Percentiles rank a stretch among this genome's conserved stretches.
Evolutionary conservation across 2,888 invertebrate species (phyloP).

Genomic region (Nysson spinosus): DNA sequence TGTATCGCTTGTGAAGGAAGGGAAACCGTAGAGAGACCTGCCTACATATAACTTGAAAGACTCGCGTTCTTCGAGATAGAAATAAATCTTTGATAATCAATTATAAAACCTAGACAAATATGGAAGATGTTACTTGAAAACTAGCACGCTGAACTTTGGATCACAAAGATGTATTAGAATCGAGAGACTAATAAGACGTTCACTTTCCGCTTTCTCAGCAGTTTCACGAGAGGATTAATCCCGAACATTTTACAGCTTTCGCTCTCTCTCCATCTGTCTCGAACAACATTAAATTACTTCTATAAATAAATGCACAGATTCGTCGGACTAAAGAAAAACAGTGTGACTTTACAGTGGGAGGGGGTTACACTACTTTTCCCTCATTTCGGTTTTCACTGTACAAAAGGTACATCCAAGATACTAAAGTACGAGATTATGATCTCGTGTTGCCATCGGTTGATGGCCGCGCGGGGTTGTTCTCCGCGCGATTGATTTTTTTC

Average conservation of each 20-base stretch:
- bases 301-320: not conserved
- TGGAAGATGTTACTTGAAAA: not conserved
- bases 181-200: not conserved
- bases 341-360: conserved; percentile 7
- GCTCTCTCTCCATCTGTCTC: conserved; percentile 16
- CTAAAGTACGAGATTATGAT: conserved; percentile 26
- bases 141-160: not conserved
- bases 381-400: conserved; percentile 2
- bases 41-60: not conserved
- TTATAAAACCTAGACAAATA: too few species aligned
- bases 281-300: not conserved
- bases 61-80: too few species aligned
- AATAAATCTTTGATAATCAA: too few species aligned
- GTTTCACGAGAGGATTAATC: too few species aligned
- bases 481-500: conserved; percentile 46
- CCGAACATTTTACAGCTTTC: not conserved
- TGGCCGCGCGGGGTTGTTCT: conserved; percentile 37
- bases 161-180: not conserved
- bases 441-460: conserved; percentile 42
- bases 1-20: too few species aligned
- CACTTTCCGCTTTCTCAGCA: not conserved
- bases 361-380: not conserved
- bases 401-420: too few species aligned
- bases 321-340: not conserved
- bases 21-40: conserved; percentile 40